These are phyloP conservation scores for Heteromormyrus szaboi DNA, from an alignment of 2,797 vertebrate species.

Conservation along the genomic window DNA sequence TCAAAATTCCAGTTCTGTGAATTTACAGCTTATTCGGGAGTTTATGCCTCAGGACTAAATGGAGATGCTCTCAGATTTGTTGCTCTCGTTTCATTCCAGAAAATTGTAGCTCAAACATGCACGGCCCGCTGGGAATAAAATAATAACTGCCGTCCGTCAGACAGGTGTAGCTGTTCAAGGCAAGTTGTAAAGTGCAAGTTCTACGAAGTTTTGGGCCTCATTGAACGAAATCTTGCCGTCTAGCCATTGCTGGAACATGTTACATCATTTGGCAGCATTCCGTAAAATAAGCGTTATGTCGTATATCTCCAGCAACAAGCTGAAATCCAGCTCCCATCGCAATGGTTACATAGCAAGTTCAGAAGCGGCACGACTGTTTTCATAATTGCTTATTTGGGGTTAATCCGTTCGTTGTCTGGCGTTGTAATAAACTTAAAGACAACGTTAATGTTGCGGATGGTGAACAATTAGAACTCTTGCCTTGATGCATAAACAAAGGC, in stretches of 20 bases:
- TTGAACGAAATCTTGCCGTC: constrained; percentile 33
- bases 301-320: background rate
- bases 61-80: constrained; percentile 50
- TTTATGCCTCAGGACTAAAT: constrained; percentile 52
- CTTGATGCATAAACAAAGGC: constrained; percentile 1
- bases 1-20: constrained; percentile 57
- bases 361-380: constrained; percentile 46
- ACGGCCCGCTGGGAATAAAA: constrained; percentile 67
- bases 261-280: background rate
- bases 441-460: constrained; percentile 15
- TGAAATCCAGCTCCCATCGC: constrained; percentile 54
- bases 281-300: background rate
- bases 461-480: constrained; percentile 14
- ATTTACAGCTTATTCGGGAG: constrained; percentile 51
- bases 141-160: constrained; percentile 46
- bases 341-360: constrained; percentile 54
- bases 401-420: constrained; percentile 2
- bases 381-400: constrained; percentile 37
- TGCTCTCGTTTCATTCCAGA: constrained; percentile 61
- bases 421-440: constrained; percentile 14
- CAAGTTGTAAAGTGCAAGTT: constrained; percentile 59
- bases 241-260: background rate
- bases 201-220: constrained; percentile 67
- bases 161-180: constrained; percentile 25
- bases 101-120: constrained; percentile 60